Percentiles rank a stretch among this genome's conserved stretches.
Conservation (phyloP, 2,113 vertebrate genomes). For the Galemys pyrenaicus region DNA sequence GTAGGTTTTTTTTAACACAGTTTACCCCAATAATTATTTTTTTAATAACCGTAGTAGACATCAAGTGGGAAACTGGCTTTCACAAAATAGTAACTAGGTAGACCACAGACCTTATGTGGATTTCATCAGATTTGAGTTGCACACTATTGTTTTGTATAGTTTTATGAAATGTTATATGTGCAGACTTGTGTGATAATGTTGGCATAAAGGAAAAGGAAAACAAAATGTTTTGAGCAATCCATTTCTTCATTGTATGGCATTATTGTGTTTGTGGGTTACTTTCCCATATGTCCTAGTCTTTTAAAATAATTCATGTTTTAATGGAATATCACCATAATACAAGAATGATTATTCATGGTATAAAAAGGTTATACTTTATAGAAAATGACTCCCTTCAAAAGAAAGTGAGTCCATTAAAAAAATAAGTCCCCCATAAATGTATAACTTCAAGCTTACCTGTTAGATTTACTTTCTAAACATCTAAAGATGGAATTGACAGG, state of each 20-base stretch:
- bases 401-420: constrained; percentile 38
- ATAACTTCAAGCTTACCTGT: constrained; percentile 21
- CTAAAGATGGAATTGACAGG: neutral
- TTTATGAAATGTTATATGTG: neutral
- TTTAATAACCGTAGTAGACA: neutral
- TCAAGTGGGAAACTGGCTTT: neutral
- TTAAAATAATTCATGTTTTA: constrained; percentile 43
- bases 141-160: neutral
- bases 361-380: neutral
- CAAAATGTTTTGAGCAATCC: constrained; percentile 16
- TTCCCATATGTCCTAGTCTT: constrained; percentile 7
- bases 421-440: neutral
- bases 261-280: neutral
- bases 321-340: neutral
- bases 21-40: neutral
- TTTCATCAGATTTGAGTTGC: neutral
- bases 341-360: neutral
- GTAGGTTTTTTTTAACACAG: neutral
- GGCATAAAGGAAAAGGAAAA: neutral
- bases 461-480: constrained; percentile 56
- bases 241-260: neutral
- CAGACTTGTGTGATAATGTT: neutral
- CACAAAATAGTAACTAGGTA: neutral
- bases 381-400: constrained; percentile 6
- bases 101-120: neutral